Base-by-base conservation (phyloP, 1,140 invertebrate species). In the Odontomachus brunneus region DNA sequence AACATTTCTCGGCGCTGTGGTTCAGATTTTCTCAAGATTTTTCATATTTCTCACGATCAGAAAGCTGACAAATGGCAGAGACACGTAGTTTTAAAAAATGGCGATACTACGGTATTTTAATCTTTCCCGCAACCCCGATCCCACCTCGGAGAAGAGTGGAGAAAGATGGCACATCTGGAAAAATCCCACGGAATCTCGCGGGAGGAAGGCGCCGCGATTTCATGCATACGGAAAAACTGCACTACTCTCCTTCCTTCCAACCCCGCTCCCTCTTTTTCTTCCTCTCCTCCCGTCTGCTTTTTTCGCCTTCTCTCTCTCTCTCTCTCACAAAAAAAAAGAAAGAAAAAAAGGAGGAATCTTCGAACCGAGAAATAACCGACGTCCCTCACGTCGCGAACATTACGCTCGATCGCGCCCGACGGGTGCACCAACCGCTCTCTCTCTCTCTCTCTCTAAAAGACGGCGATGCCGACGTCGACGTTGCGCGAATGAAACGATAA, bases 401-500 rank as follows among this genome's bases (percentile, higher is more conserved):
- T 74, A 53, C 12, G 63, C n/a, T 33, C 59, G 76, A 65, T 65
- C 55, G 51, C 53, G 29, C 59, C 38, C 29, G 66, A 5, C 17
- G 29, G 33, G 44, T n/a, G 22, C 57, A n/a, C 38, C 3, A 4
- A 7, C 38, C 38, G 38, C 17, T 2, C 44, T 49, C 53, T n/a
- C n/a, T n/a, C n/a, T n/a, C n/a, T n/a, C n/a, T n/a, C n/a, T n/a
- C n/a, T n/a, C 38, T 82, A 65, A 80, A 80, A 69, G 75, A 78
- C 75, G 51, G 12, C 53, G 53, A 5, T 19, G 63, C 7, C 12
- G 19, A 15, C 63, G 7, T 55, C 17, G 26, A 38, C 17, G 53
- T 57, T 51, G 24, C 24, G 59, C 57, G 53, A 78, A 73, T 73
- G 69, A 82, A 82, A 82, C 78, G 78, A 82, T 82, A 82, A 82